Base-by-base conservation (phyloP, 2,797 vertebrate genomes). In the Apodemus agrarius region DNA sequence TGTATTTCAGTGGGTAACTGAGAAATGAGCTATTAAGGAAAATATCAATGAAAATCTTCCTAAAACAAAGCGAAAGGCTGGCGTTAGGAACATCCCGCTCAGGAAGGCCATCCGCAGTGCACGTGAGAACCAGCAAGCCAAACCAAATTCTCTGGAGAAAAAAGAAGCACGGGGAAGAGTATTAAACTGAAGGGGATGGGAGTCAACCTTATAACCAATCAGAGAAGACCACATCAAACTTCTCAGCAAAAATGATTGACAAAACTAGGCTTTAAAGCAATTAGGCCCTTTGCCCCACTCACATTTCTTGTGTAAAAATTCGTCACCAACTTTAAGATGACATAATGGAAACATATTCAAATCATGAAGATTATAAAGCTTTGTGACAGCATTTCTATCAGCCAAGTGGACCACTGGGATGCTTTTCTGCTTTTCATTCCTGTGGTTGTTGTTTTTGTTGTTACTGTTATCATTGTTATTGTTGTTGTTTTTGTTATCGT, bases 261-360 rank as follows among this genome's bases (percentile, higher is more conserved):
- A 88, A 91, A 92, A 43, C 59, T 1, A 75, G 61, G n/a, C 82
- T 96, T 96, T 92, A 83, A 83, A 69, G 24, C 67, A n/a, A 69
- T 91, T 69, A 59, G 46, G 49, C 43, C 54, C 19, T 95, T 89
- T 91, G 43, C 10, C 76, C 90, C 61, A 67, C 19, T 65, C 95
- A 95, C 34, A 95, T 75, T 83, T 92, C 61, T 57, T 89, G 52
- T 86, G n/a, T 76, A 89, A 94, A 74, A 94, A 79, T 54, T 40
- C 40, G 89, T 89, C 83, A 86, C 37, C 57, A 83, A 93, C 34
- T 61, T 92, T 63, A 96, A 89, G 17, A 59, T 93, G 91, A 93
- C 49, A 85, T 88, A 79, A 94, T 69, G n/a, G 88, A 88, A 92
- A 78, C 34, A 34, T 49, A 87, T 61, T 90, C 92, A 92, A 93